These are phyloP conservation scores for Platycheirus rosarum DNA, from an alignment of 2,888 invertebrate species.

Conservation along the genomic window DNA sequence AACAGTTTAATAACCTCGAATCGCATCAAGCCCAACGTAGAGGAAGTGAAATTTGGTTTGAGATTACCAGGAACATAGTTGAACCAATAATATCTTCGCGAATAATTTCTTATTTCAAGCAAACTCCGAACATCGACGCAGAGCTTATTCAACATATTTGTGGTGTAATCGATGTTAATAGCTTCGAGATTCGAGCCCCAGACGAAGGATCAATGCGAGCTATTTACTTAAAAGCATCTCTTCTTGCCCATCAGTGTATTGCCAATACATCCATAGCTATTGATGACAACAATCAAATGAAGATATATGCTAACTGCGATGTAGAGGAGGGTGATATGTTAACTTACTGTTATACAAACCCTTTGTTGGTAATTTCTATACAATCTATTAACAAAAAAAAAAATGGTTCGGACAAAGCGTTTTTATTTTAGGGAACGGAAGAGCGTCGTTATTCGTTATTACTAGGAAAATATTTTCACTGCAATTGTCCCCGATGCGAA, in stretches of 20 bases:
- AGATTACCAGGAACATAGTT: constrained; percentile 83
- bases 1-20: constrained; percentile 84
- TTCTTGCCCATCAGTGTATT: constrained; percentile 90
- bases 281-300: constrained; percentile 86
- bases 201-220: constrained; percentile 84
- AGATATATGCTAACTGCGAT: constrained; percentile 86
- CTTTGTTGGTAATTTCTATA: constrained; percentile 85
- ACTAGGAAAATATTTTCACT: constrained; percentile 90
- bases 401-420: background rate
- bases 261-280: constrained; percentile 89
- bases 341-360: constrained; percentile 88
- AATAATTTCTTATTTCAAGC: constrained; percentile 75
- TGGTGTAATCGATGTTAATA: constrained; percentile 90
- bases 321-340: constrained; percentile 86
- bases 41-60: constrained; percentile 84
- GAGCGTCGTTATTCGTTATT: constrained; percentile 86
- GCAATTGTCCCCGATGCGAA: constrained; percentile 86
- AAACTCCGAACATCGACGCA: constrained; percentile 80
- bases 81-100: constrained; percentile 77
- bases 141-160: constrained; percentile 87
- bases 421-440: constrained; percentile 85
- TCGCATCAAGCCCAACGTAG: constrained; percentile 84
- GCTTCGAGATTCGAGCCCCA: constrained; percentile 87
- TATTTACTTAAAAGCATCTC: constrained; percentile 87
- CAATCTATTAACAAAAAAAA: background rate